phyloP scores from a whole-genome alignment of 1,140 invertebrate genomes.

The Trachymyrmex cornetzi region DNA sequence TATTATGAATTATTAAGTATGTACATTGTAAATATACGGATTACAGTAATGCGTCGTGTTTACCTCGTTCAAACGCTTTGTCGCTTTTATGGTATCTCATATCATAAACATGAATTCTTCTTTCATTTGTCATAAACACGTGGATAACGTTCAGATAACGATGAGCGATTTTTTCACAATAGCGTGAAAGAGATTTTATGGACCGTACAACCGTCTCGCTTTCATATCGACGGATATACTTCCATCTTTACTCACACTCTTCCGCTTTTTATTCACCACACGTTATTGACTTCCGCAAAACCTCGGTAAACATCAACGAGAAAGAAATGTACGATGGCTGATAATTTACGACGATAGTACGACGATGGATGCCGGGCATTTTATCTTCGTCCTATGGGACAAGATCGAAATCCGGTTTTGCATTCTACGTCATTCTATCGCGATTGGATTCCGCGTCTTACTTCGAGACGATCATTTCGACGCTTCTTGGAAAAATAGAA shows the following conservation, averaged over 20 bases:
- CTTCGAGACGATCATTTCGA: background rate
- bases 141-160: background rate
- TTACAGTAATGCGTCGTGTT: background rate
- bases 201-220: background rate
- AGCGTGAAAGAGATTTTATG: background rate
- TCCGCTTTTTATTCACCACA: background rate
- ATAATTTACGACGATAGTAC: constrained; percentile 10
- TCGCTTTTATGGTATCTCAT: background rate
- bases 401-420: constrained; percentile 25
- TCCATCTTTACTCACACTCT: background rate
- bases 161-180: constrained; percentile 6
- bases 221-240: background rate
- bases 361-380: constrained; percentile 7
- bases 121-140: background rate
- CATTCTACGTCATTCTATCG: constrained; percentile 6
- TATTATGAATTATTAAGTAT: constrained; percentile 22
- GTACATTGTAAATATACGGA: background rate
- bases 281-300: background rate
- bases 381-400: constrained; percentile 26
- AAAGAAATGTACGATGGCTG: background rate
- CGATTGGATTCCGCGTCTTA: constrained; percentile 24
- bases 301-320: background rate
- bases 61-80: background rate
- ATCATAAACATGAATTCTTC: background rate
- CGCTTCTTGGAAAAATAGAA: background rate